phyloP scores from a whole-genome alignment of 2,888 invertebrate genomes.

The Branchellion lobata region DNA sequence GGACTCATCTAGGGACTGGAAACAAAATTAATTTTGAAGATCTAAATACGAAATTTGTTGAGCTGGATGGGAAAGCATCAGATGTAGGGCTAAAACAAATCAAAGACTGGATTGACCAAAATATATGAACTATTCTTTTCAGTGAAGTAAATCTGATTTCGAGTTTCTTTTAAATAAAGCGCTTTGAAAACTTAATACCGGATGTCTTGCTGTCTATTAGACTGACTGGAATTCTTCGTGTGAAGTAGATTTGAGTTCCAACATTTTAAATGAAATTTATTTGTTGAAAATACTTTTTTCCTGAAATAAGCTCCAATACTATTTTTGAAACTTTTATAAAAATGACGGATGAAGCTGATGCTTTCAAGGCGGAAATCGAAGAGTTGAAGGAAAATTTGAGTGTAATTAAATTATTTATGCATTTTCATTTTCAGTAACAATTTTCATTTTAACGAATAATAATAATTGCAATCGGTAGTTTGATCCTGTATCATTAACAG shows the following conservation, averaged over 20 bases:
- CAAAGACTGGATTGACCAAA: conserved; percentile 1
- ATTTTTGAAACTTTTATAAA: too few species aligned
- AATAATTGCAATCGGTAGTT: too few species aligned
- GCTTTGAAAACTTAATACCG: not conserved
- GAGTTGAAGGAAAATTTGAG: conserved; percentile 98
- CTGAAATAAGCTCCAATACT: too few species aligned
- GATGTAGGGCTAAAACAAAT: not conserved
- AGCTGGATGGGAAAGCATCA: not conserved
- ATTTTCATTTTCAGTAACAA: not conserved
- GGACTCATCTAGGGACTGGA: conserved; percentile 51
- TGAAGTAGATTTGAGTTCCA: too few species aligned
- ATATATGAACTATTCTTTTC: too few species aligned
- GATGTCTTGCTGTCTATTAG: not conserved
- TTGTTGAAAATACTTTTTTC: too few species aligned
- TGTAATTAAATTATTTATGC: conserved; percentile 63
- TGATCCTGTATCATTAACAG: too few species aligned
- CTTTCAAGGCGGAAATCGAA: conserved; percentile 98
- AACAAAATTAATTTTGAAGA: conserved; percentile 1
- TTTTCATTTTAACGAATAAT: too few species aligned
- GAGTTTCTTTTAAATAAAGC: not conserved
- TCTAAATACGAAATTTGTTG: not conserved
- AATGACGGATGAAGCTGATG: conserved; percentile 71
- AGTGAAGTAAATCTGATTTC: too few species aligned
- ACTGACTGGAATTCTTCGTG: not conserved
- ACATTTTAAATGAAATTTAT: too few species aligned